Conservation (phyloP, 2,113 vertebrate genomes). For the Leucoraja erinaceus region DNA sequence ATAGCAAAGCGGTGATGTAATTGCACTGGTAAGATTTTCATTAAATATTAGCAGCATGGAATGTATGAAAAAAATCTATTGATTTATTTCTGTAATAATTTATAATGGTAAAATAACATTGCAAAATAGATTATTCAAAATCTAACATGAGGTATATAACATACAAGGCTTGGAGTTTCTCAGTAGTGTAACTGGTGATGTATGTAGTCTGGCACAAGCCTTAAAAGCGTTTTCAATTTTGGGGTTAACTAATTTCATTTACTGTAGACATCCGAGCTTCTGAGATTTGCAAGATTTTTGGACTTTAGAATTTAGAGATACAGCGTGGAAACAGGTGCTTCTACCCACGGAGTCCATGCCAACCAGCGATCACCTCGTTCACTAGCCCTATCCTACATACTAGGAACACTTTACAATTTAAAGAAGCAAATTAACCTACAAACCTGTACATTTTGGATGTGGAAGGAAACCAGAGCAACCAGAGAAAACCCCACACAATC, state of each 20-base stretch:
- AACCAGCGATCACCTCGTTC: too few species aligned
- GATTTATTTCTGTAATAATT: constrained; percentile 33
- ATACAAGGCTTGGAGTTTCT: not conserved
- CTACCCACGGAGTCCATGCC: too few species aligned
- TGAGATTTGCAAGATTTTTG: too few species aligned
- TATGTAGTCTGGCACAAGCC: not conserved
- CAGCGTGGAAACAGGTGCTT: too few species aligned
- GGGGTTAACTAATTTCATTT: not conserved
- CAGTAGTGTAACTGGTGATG: not conserved
- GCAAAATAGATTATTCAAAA: constrained; percentile 17
- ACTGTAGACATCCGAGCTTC: too few species aligned
- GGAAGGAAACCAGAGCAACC: too few species aligned
- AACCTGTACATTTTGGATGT: too few species aligned
- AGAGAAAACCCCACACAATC: too few species aligned
- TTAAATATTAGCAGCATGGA: constrained; percentile 18
- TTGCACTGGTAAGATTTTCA: constrained; percentile 23
- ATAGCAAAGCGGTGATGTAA: constrained; percentile 28
- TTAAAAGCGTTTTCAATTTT: not conserved
- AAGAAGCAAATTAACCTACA: too few species aligned
- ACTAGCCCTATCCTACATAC: too few species aligned
- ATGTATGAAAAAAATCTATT: constrained; percentile 6
- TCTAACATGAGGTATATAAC: not conserved
- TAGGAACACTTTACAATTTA: too few species aligned
- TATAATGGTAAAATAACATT: constrained; percentile 27
- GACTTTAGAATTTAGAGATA: too few species aligned